Conservation (phyloP, 2,888 invertebrate genomes). For the Eulithis prunata region DNA sequence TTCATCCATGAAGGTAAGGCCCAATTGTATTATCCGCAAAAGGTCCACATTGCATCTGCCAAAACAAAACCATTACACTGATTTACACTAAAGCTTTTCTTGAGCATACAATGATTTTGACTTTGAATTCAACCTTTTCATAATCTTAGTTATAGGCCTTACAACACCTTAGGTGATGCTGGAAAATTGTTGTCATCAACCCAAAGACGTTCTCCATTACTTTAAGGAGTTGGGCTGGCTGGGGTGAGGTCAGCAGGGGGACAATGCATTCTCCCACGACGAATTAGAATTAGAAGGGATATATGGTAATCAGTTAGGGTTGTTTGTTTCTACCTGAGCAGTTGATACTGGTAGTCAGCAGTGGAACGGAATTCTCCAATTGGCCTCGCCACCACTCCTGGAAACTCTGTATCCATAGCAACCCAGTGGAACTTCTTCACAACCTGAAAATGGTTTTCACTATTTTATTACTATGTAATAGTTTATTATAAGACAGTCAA, state of each 20-base stretch:
- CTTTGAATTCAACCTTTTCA: no score
- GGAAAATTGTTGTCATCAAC: no score
- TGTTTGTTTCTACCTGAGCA: conserved; percentile 85
- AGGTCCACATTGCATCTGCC: conserved; percentile 97
- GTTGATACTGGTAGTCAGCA: conserved; percentile 96
- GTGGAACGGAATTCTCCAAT: conserved; percentile 97
- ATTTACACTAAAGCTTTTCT: neutral
- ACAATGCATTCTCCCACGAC: no score
- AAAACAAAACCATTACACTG: conserved; percentile 3
- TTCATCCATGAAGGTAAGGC: conserved; percentile 98
- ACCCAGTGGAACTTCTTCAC: conserved; percentile 93
- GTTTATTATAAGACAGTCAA: no score
- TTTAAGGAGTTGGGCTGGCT: no score
- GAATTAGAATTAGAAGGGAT: no score
- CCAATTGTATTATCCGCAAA: conserved; percentile 97
- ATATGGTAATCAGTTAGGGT: neutral
- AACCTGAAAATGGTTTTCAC: conserved; percentile 71
- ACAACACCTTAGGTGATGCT: no score
- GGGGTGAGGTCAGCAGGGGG: no score
- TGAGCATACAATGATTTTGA: no score
- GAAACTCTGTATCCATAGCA: conserved; percentile 99
- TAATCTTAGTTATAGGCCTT: no score
- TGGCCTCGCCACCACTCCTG: conserved; percentile 98
- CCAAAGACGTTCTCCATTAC: no score
- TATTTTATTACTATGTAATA: neutral